Evolutionary conservation across 2,888 invertebrate genomes (phyloP).

Genomic region (Hypselothyrea guttata): DNA sequence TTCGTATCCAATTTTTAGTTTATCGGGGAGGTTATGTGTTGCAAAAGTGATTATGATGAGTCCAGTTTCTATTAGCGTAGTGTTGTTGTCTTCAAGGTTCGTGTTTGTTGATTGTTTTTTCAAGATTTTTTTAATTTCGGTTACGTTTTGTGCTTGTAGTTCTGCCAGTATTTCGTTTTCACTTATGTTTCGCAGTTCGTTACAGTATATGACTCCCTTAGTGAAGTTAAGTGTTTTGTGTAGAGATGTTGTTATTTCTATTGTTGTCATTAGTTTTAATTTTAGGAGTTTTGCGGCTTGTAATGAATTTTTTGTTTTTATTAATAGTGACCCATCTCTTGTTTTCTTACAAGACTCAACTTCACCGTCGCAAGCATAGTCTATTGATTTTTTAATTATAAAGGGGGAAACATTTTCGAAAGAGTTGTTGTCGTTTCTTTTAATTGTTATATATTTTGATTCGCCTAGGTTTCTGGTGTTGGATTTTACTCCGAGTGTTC

Average conservation of each 20-base stretch:
- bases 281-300: slow-evolving; percentile 10
- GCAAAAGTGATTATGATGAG: slow-evolving; percentile 14
- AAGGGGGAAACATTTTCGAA: slow-evolving; percentile 15
- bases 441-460: slow-evolving; percentile 1
- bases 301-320: slow-evolving; percentile 13
- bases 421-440: slow-evolving; percentile 10
- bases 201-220: slow-evolving; percentile 19
- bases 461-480: too few relatives aligned
- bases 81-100: neutral
- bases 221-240: too few relatives aligned
- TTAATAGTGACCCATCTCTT: slow-evolving; percentile 9
- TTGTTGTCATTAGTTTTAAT: slow-evolving; percentile 9
- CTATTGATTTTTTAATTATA: slow-evolving; percentile 20
- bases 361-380: too few relatives aligned
- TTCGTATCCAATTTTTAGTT: slow-evolving; percentile 13
- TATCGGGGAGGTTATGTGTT: slow-evolving; percentile 1
- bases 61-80: slow-evolving; percentile 10
- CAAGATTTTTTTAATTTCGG: neutral
- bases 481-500: neutral
- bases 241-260: too few relatives aligned
- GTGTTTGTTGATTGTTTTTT: neutral
- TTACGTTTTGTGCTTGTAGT: slow-evolving; percentile 1
- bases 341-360: slow-evolving; percentile 24
- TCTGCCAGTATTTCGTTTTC: neutral
- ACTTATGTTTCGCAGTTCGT: slow-evolving; percentile 11